These are phyloP conservation scores for Therioaphis trifolii DNA, from an alignment of 2,888 invertebrate species.

Conservation along the genomic window DNA sequence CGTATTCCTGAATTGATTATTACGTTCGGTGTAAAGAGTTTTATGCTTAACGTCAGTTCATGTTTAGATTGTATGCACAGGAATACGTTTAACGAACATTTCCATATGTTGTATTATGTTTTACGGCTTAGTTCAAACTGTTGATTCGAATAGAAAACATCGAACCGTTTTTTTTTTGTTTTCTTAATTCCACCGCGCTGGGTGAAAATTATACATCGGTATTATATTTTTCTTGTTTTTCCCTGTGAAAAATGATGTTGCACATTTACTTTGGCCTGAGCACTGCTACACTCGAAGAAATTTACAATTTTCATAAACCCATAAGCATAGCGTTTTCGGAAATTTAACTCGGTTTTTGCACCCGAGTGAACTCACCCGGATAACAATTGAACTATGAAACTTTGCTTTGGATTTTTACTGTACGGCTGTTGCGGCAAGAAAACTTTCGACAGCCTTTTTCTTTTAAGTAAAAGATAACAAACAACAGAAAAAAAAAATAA, in stretches of 20 bases:
- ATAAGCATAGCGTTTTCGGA: not conserved
- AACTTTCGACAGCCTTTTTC: slow-evolving; percentile 52
- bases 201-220: not conserved
- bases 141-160: not conserved
- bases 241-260: not conserved
- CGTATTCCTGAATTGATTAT: too few species aligned
- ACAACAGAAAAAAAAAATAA: slow-evolving; percentile 12
- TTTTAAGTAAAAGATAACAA: slow-evolving; percentile 43
- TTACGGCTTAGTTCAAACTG: not conserved
- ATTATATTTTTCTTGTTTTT: not conserved
- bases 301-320: slow-evolving; percentile 1
- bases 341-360: slow-evolving; percentile 21
- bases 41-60: too few species aligned
- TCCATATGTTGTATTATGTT: too few species aligned
- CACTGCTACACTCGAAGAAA: not conserved
- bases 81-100: too few species aligned
- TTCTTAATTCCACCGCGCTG: too few species aligned
- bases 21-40: too few species aligned
- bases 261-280: not conserved
- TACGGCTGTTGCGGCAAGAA: slow-evolving; percentile 20
- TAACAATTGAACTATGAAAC: slow-evolving; percentile 52
- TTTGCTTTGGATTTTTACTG: slow-evolving; percentile 36
- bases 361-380: slow-evolving; percentile 47
- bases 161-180: too few species aligned
- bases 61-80: too few species aligned